Evolutionary conservation across 2,797 vertebrate species (phyloP).

Genomic region (Pogoniulus pusillus): DNA sequence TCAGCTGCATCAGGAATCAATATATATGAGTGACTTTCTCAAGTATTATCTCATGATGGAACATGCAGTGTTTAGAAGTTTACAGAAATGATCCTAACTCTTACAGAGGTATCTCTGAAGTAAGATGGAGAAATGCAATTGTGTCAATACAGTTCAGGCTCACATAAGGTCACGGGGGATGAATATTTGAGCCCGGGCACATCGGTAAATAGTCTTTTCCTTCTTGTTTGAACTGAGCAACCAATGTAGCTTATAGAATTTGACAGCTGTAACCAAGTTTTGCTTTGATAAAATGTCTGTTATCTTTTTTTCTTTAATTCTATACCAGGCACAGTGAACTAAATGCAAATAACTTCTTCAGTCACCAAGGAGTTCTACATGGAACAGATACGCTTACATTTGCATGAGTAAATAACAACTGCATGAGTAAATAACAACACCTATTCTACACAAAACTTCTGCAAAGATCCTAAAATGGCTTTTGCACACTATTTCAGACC

Average conservation of each 20-base stretch:
- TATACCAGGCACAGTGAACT: not conserved
- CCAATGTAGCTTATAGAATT: not conserved
- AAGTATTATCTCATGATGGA: constrained; percentile 22
- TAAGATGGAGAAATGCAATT: not conserved
- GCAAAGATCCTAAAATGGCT: not conserved
- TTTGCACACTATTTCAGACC: not conserved
- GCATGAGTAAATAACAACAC: not conserved
- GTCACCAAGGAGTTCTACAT: not conserved
- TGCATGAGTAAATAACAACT: not conserved
- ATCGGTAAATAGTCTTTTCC: not conserved
- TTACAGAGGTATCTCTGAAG: not conserved
- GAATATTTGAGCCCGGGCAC: not conserved
- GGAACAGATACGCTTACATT: not conserved
- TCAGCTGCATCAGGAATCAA: constrained; percentile 54
- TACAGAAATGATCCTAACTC: not conserved
- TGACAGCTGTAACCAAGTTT: not conserved
- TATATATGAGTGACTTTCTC: constrained; percentile 54
- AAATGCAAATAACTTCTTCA: not conserved
- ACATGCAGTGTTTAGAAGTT: not conserved
- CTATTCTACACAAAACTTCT: not conserved
- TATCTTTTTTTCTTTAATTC: not conserved
- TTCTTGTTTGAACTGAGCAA: constrained; percentile 6
- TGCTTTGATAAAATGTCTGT: not conserved
- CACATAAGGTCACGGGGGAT: not conserved
- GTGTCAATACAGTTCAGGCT: constrained; percentile 22